These are phyloP conservation scores for Piscicola geometra DNA, from an alignment of 2,888 invertebrate genomes.

Conservation along the genomic window DNA sequence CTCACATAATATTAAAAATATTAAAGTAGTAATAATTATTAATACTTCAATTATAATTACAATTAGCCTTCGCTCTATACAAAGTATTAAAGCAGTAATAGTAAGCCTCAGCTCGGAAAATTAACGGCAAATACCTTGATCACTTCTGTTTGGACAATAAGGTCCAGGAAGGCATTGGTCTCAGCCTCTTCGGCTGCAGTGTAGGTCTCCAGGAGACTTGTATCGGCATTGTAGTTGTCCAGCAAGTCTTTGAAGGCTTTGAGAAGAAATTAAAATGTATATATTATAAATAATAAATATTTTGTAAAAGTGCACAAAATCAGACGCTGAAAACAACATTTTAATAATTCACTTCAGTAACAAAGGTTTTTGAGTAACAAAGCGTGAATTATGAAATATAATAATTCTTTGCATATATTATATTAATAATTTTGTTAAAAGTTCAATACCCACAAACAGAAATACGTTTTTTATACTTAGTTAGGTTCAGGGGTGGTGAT, in stretches of 20 bases:
- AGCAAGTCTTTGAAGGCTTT: conserved; percentile 53
- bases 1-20: not conserved
- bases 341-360: too few relatives aligned
- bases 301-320: too few relatives aligned
- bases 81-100: too few relatives aligned
- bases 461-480: too few relatives aligned
- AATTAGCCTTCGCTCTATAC: too few relatives aligned
- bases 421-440: too few relatives aligned
- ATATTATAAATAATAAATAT: too few relatives aligned
- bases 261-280: conserved; percentile 27
- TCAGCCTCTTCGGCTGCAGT: conserved; percentile 52
- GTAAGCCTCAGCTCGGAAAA: not conserved
- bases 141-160: conserved; percentile 52
- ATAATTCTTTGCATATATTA: too few relatives aligned
- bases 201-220: conserved; percentile 49
- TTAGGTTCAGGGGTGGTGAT: not conserved
- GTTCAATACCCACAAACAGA: too few relatives aligned
- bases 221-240: conserved; percentile 54
- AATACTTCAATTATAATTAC: not conserved
- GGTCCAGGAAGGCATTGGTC: conserved; percentile 51
- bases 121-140: conserved; percentile 45
- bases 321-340: too few relatives aligned
- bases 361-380: too few relatives aligned
- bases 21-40: not conserved
- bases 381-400: too few relatives aligned